Base-by-base conservation (phyloP, 2,797 vertebrate species). In the Helicolenus hilgendorfi region DNA sequence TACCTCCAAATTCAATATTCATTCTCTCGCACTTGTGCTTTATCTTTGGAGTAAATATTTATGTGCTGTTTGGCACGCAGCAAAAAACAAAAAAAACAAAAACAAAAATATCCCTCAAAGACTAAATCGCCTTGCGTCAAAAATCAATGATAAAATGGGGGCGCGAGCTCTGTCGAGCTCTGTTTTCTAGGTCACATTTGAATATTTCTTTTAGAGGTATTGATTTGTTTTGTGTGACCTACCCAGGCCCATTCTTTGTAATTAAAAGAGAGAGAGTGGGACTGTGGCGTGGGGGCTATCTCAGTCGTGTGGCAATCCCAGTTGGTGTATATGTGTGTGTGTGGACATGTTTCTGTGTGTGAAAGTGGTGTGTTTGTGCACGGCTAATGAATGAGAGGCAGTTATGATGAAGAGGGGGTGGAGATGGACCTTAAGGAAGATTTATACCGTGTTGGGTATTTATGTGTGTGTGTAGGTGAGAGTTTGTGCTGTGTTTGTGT, bases 141-240 rank as follows among this genome's bases (percentile, higher is more conserved):
- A 97, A 97, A 98, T 98, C 97, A 96, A 97, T 97, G 92, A 89
- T 96, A 96, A 96, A 97, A 97, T 94, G 94, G 87, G 91, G 92
- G 92, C 83, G 87, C 91, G 38, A 87, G 93, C 91, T 94, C 85
- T 91, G 91, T 96, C 91, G 38, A 87, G 93, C 91, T 94, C 85
- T 91, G 91, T 96, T 97, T 97, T 97, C 97, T 97, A 97, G 96
- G 97, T 97, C 96, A 96, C 93, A 97, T 97, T 96, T 97, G 94
- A 97, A 97, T 97, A 98, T 97, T 96, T 97, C 79, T 97, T 96
- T 97, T 92, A 94, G 89, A 95, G 95, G 4, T 97, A 98, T 97
- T 97, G 97, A 98, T 97, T 97, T 95, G 94, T 96, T 94, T 97
- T 97, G 92, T 94, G 95, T 96, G 95, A 97, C 95, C 96, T 93